Base-by-base conservation (phyloP, 2,888 invertebrate genomes). In the Candidula unifasciata region DNA sequence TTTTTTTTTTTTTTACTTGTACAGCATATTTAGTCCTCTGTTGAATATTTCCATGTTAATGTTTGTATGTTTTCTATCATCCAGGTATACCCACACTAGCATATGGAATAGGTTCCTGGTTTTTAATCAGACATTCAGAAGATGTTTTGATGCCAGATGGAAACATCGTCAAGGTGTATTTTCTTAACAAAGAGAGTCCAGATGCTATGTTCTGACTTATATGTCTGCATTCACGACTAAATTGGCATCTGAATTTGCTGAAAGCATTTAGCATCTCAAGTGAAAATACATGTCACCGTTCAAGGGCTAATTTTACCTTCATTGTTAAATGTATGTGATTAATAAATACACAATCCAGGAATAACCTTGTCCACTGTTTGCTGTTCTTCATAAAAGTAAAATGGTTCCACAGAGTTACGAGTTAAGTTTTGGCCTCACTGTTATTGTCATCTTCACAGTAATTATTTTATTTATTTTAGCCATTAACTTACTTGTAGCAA, bases 31-130 rank as follows among this genome's bases (percentile, higher is more conserved):
- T 44, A 44, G 44, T 44, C 44, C 44, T 44, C 44, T 44, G 8
- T 44, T 44, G 8, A 44, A 44, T 44, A 6, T 44, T 6, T 44
- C 13, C 44, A 44, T 13, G 13, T 44, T 44, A 44, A 44, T 44
- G 13, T 44, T 44, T 44, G 6, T 60, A 21, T 54, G n/a, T 64
- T 13, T 64, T 24, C 44, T 73, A 8, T 3, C 52, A 73, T 78
- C 24, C 94, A 98, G 98, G 98, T 91, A 95, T 98, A 89, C 98
- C 98, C 76, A 97, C 97, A 92, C 94, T 98, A 84, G 96, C 97
- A 81, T 99, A 99, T 94, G 98, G 99, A 74, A 93, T 98, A 80
- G 97, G 97, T 57, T 97, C 98, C 35, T 96, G 95, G 82, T 95
- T 96, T 89, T 94, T 98, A 86, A 97, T 98, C 86, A 95, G 94